Base-by-base conservation (phyloP, 2,888 invertebrate species). In the Apamea anceps region DNA sequence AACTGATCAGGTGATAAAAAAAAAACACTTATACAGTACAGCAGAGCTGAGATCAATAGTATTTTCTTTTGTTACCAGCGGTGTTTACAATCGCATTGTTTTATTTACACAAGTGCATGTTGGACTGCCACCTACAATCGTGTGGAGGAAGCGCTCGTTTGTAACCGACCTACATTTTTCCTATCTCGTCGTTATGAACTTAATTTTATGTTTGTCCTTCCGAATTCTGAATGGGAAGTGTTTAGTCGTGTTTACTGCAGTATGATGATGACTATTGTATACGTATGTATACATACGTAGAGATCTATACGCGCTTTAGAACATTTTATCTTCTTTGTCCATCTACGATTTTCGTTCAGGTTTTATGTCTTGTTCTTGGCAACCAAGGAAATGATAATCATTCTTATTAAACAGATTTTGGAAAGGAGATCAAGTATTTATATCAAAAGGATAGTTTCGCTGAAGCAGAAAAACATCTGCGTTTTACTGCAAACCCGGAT, bases 81-180 rank as follows among this genome's bases (percentile, higher is more conserved):
- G 21, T 89, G 79, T 89, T 78, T 82, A 76, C 85, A 79, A 74
- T 77, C 68, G 67, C 51, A 65, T 79, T 77, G 80, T 84, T 88
- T 77, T 84, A 85, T 88, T 87, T 81, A 83, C 72, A 82, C 89
- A 90, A 90, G 80, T 90, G 90, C 77, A 78, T 65, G 76, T 63
- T 77, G 45, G 57, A 73, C 62, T 12, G n/a, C 48, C 21, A n/a
- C 63, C 15, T 12, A 51, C n/a, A 32, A 63, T 60, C 74, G 62
- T 80, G 72, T 25, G 66, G 45, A 85, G 80, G 79, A 87, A 83
- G 77, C 72, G 68, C 54, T 89, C 72, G 51, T 80, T 88, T 78
- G 71, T 72, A 28, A 25, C 48, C 73, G 80, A 80, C 80, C 85
- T 79, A 80, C 21, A 75, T 88, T 75, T 72, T 81, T 80, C 73